Evolutionary conservation across 1,140 invertebrate genomes (phyloP).

Genomic region (Stegodyphus mimosarum): DNA sequence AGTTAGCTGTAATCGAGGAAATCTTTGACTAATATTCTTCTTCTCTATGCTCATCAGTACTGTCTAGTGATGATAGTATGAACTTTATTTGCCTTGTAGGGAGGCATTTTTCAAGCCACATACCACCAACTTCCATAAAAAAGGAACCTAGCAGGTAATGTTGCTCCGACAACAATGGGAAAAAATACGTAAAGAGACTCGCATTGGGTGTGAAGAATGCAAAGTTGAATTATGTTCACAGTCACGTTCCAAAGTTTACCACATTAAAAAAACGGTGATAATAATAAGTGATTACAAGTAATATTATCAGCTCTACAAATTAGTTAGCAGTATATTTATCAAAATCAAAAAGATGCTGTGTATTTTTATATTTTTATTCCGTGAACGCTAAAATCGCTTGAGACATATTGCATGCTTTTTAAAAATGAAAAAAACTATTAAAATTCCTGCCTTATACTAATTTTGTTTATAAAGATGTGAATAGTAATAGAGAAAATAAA

Average conservation of each 20-base stretch:
- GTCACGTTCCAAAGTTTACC: not conserved
- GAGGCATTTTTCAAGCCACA: conserved; percentile 5
- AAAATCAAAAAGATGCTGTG: not conserved
- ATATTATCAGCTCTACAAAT: not conserved
- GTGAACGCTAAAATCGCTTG: not conserved
- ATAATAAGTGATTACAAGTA: no score
- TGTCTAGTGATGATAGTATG: no score
- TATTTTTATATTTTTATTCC: not conserved
- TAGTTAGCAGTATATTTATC: conserved; percentile 3
- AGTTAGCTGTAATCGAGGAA: no score
- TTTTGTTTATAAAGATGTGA: not conserved
- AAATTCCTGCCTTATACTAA: conserved; percentile 17
- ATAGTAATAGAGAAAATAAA: conserved; percentile 25
- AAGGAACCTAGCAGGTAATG: conserved; percentile 20
- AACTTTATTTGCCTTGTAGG: not conserved
- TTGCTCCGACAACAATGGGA: conserved; percentile 8
- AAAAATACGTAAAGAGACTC: conserved; percentile 21
- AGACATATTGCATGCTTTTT: not conserved
- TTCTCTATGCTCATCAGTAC: no score
- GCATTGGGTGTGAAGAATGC: not conserved
- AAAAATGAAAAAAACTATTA: conserved; percentile 8
- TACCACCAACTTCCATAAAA: conserved; percentile 21
- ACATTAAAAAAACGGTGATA: not conserved
- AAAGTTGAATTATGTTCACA: not conserved
- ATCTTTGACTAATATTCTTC: no score